These are phyloP conservation scores for Sylvia borin DNA, from an alignment of 2,797 vertebrate genomes.

Conservation along the genomic window DNA sequence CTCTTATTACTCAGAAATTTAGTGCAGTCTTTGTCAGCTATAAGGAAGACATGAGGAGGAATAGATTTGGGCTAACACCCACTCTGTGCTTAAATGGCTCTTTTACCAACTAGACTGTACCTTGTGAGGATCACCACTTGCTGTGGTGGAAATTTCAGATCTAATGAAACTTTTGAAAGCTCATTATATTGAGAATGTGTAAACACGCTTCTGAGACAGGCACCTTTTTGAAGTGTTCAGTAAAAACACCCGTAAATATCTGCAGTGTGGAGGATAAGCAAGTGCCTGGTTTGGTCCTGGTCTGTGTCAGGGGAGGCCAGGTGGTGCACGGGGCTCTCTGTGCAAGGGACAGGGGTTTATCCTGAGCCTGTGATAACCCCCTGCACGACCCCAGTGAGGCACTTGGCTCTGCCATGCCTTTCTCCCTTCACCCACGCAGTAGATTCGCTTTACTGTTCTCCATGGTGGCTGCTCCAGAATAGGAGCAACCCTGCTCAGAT, in stretches of 20 bases:
- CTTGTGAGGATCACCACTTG: neutral
- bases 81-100: neutral
- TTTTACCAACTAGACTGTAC: neutral
- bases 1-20: neutral
- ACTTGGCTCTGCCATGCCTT: neutral
- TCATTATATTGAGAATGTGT: neutral
- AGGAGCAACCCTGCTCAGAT: neutral
- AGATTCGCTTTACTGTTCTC: neutral
- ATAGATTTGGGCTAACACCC: neutral
- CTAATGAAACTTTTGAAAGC: conserved; percentile 19
- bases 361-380: neutral
- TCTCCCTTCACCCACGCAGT: neutral
- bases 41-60: neutral
- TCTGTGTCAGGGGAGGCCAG: neutral
- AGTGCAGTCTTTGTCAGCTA: neutral
- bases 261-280: neutral
- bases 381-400: neutral
- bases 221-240: neutral
- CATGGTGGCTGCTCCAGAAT: neutral
- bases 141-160: neutral
- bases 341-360: neutral
- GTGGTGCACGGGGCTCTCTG: neutral
- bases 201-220: neutral
- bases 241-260: neutral
- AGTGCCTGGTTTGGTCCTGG: neutral